Percentiles rank a stretch among this genome's conserved stretches.
phyloP scores from a whole-genome alignment of 53 echinoderm and acorn worm genomes.

The Astropecten irregularis region DNA sequence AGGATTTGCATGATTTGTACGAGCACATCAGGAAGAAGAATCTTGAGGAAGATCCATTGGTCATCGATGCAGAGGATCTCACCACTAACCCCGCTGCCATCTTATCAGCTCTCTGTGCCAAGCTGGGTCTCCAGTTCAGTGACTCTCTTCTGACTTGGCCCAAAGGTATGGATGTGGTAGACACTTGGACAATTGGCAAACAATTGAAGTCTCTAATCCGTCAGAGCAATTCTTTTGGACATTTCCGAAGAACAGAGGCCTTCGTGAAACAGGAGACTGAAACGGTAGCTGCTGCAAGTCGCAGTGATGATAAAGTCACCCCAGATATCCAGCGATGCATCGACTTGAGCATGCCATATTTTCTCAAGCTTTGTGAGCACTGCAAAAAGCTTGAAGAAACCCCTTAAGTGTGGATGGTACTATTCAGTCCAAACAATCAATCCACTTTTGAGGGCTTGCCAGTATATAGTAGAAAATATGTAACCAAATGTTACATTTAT shows the following conservation, averaged over 20 bases:
- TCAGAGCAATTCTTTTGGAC: background rate
- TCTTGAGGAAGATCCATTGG: slow-evolving; percentile 11
- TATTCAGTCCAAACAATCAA: too few species aligned
- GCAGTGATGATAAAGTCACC: background rate
- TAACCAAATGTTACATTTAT: too few species aligned
- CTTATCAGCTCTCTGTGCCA: slow-evolving; percentile 15
- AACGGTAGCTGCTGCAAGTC: background rate
- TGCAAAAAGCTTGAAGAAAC: too few species aligned
- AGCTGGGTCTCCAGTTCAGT: slow-evolving; percentile 28
- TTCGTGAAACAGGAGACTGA: background rate
- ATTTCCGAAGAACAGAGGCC: slow-evolving; percentile 17
- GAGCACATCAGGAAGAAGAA: slow-evolving; percentile 1
- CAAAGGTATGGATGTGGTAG: background rate
- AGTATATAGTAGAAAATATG: too few species aligned
- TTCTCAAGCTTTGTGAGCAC: slow-evolving; percentile 22
- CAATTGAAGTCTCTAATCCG: background rate
- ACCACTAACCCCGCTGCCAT: background rate
- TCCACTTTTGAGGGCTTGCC: too few species aligned
- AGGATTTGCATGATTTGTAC: slow-evolving; percentile 1
- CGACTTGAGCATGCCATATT: slow-evolving; percentile 30
- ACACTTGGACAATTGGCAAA: background rate
- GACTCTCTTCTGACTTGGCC: slow-evolving; percentile 28
- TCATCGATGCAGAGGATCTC: slow-evolving; percentile 26
- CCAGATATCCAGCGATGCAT: slow-evolving; percentile 10
- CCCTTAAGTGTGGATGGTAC: too few species aligned